Evolutionary conservation across 2,888 invertebrate species (phyloP).

Genomic region (Coenonympha glycerion): DNA sequence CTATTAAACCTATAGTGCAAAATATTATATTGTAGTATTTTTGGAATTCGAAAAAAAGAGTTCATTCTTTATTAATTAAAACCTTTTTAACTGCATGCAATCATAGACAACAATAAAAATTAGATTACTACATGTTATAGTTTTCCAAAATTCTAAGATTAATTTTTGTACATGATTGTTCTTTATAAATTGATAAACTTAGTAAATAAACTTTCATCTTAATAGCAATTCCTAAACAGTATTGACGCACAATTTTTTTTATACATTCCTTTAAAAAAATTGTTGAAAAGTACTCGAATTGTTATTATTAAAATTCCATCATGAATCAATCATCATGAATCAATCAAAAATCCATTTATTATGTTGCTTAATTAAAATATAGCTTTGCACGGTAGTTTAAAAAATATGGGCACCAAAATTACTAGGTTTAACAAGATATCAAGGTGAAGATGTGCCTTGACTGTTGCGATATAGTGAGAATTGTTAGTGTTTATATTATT

Average conservation of each 20-base stretch:
- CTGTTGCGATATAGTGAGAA: slow-evolving; percentile 12
- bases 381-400: slow-evolving; percentile 18
- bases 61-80: too few species aligned
- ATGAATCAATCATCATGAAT: not conserved
- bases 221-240: slow-evolving; percentile 3
- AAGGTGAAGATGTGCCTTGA: slow-evolving; percentile 29
- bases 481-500: not conserved
- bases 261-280: slow-evolving; percentile 9
- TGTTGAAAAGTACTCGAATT: slow-evolving; percentile 1
- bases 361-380: not conserved
- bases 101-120: too few species aligned
- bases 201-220: not conserved
- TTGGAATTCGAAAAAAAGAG: too few species aligned
- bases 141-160: too few species aligned
- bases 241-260: slow-evolving; percentile 23
- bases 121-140: too few species aligned
- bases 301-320: too few species aligned
- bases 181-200: not conserved
- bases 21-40: too few species aligned
- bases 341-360: not conserved
- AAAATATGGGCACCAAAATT: slow-evolving; percentile 11
- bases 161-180: too few species aligned
- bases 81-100: too few species aligned
- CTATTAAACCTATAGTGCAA: too few species aligned
- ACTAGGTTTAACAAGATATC: slow-evolving; percentile 2